Evolutionary conservation across 64 coral and sea anemone species (phyloP).

Genomic region (Hydrozoanthus tunicans): DNA sequence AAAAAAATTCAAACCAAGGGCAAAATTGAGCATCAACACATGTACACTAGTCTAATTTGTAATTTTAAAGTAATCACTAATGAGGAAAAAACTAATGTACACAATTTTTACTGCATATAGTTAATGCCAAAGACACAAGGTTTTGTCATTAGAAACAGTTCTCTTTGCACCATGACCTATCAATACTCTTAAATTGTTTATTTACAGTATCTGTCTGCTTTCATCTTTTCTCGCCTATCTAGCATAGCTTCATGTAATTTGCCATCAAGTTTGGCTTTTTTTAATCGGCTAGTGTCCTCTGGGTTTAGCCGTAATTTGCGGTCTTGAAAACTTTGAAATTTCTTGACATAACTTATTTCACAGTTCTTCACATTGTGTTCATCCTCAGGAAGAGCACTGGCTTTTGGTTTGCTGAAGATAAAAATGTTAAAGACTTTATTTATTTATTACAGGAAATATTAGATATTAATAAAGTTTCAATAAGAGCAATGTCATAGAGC

Average conservation of each 20-base stretch:
- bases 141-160: no score
- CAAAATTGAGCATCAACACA: no score
- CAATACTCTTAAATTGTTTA: not conserved
- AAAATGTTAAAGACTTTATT: not conserved
- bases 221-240: conserved; percentile 97
- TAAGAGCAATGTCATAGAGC: no score
- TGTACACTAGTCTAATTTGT: no score
- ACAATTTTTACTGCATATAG: no score
- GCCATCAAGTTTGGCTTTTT: conserved; percentile 83
- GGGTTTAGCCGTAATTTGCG: conserved; percentile 80
- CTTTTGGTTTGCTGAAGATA: conserved; percentile 71
- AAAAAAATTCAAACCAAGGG: no score
- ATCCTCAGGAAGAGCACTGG: conserved; percentile 70
- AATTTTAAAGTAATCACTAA: no score
- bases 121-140: no score
- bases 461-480: no score
- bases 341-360: conserved; percentile 99
- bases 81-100: no score
- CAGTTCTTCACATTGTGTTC: conserved; percentile 81
- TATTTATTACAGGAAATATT: no score
- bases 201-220: conserved; percentile 98
- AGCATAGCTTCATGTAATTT: conserved; percentile 94
- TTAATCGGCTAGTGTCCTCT: conserved; percentile 70
- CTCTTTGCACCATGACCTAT: no score
- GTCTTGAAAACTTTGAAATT: conserved; percentile 99